Base-by-base conservation (phyloP, 1,140 invertebrate genomes). In the Nomia melanderi region DNA sequence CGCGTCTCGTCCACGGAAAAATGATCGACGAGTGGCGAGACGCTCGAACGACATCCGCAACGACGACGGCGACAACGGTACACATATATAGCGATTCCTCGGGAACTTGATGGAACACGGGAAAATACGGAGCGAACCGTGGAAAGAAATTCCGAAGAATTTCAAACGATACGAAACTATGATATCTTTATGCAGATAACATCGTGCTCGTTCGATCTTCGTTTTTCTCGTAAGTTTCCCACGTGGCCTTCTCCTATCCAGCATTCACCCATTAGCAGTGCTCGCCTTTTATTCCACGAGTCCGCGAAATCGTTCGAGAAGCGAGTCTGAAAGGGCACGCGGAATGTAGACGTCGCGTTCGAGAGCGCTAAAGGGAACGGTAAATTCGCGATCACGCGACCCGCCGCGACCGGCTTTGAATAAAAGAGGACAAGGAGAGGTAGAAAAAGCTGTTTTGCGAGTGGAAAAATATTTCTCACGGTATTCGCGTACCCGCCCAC, bases 401-500 rank as follows among this genome's bases (percentile, higher is more conserved):
- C 27, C 63, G 41, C 36, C 33, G 53, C 33, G 47, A 8, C 11
- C n/a, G 11, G 23, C 47, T n/a, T 7, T 50, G 77, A 31, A 78
- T 60, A 57, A 65, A 59, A 53, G 39, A 17, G 50, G 62, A 31
- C 59, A 70, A 65, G 59, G 64, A 56, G 67, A 59, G 81, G 44
- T 25, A 57, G 69, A 59, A 60, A 78, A 78, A 73, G 79, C 67
- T 82, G 83, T 81, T 79, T 81, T 77, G 71, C 79, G 77, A 71
- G 77, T 85, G 83, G 88, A 88, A 90, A 90, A 90, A 90, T 90
- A 90, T 90, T 90, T 90, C 88, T 90, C 76, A 80, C 80, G 73
- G 77, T 74, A 72, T 82, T 82, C 63, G 67, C 83, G 77, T 78
- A 70, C 56, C 74, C 82, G 79, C 84, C 82, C 84, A 81, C 81